Evolutionary conservation across 2,888 invertebrate species (phyloP), one percentile per base, ranked within the genome.

Genomic region (Thecophora atra): DNA sequence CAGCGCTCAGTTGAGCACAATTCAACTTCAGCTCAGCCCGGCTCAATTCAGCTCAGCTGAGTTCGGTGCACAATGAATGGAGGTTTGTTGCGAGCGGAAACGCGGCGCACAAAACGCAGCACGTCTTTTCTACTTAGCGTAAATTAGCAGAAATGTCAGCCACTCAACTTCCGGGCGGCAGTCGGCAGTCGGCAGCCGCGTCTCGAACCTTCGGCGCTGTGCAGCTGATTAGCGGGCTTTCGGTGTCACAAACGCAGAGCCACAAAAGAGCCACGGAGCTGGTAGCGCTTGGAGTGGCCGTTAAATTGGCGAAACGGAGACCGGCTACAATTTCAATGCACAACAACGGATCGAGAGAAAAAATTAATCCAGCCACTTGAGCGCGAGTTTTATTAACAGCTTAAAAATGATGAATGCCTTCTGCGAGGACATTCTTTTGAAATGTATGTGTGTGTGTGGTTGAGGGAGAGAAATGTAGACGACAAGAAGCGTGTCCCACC

Each of bases 361-460:
- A n/a, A 42, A 42, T 67, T 60, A 69, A 60, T 69, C 21, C 54
- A 54, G 21, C 54, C 24, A 54, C 54, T 60, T 60, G 62, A 51
- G 62, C n/a, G 62, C 30, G 54, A 56, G 30, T 67, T 67, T 56
- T 67, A 37, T 67, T 28, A 54, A 56, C 67, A 56, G 60, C 70
- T 70, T 70, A 70, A 70, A 70, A 70, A 70, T 70, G 70, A 70
- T 62, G 70, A 62, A 70, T 70, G 28, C 42, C 71, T 47, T 60
- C 56, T 67, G 72, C 62, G 67, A 69, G 71, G 71, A 67, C 71
- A 71, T 30, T 72, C n/a, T 72, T 72, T 73, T 68, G 58, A 56
- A 72, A 26, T 65, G 66, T 52, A n/a, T 30, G 58, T 15, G 44
- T n/a, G 30, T 71, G 28, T 44, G 51, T 8, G 30, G 4, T n/a